Conservation (phyloP, 2,113 vertebrate genomes). For the Microcebus tavaratra region DNA sequence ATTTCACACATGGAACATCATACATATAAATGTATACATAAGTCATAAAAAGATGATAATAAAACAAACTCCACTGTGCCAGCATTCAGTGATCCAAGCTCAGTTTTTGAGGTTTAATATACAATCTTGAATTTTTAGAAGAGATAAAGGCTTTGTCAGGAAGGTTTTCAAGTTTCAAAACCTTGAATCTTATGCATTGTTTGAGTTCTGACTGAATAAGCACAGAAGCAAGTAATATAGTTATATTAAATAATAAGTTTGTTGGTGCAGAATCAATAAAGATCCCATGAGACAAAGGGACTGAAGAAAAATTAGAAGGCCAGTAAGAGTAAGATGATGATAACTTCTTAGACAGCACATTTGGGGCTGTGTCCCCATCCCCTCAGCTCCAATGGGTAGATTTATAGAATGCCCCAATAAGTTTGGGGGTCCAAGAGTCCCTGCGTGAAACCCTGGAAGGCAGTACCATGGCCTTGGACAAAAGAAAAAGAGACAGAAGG, state of each 20-base stretch:
- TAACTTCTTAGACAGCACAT: neutral
- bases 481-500: neutral
- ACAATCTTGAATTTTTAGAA: neutral
- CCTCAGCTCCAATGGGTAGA: neutral
- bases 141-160: neutral
- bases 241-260: neutral
- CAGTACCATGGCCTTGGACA: neutral
- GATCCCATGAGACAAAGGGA: neutral
- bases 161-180: neutral
- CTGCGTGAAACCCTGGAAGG: neutral
- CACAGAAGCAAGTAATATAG: neutral
- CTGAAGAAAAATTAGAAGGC: neutral
- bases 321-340: neutral
- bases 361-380: too few species aligned
- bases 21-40: neutral
- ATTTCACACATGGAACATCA: neutral
- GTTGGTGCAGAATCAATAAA: neutral
- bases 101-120: neutral
- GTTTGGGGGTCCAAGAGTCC: neutral
- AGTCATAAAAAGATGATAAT: neutral
- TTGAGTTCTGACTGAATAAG: neutral
- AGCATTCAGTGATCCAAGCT: neutral
- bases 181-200: neutral
- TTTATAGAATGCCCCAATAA: neutral
- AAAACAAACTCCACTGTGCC: neutral